Evolutionary conservation across 2,888 invertebrate species (phyloP).

Genomic region (Galerucella nymphaeae): DNA sequence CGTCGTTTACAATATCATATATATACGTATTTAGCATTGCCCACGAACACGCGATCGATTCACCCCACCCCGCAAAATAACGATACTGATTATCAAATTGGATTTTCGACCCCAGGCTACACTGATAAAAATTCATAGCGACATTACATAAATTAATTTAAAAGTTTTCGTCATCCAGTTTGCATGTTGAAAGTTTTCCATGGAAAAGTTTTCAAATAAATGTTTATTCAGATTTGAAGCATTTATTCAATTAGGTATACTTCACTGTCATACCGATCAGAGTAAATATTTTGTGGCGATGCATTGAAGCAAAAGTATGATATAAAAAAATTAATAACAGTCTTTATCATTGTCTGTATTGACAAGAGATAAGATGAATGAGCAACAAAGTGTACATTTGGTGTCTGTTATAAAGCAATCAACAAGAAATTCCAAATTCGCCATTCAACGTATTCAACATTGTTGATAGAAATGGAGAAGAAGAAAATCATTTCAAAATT

Average conservation of each 20-base stretch:
- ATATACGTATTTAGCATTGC: slow-evolving; percentile 50
- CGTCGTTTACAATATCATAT: slow-evolving; percentile 53
- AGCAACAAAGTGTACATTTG: no score
- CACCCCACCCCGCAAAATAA: slow-evolving; percentile 32
- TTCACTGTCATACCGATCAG: neutral
- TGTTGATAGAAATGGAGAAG: no score
- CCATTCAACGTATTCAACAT: no score
- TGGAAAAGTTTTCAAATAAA: neutral
- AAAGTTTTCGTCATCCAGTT: neutral
- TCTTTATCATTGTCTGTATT: neutral
- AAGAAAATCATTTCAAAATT: no score
- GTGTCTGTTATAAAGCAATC: no score
- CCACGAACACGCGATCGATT: slow-evolving; percentile 54
- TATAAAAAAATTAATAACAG: neutral
- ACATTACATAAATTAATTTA: neutral
- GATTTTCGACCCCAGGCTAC: slow-evolving; percentile 35
- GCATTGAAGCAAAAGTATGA: neutral
- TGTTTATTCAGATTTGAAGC: neutral
- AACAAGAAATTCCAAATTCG: no score
- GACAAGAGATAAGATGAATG: no score
- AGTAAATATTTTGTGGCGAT: neutral
- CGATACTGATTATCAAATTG: slow-evolving; percentile 38
- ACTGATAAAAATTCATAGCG: slow-evolving; percentile 25
- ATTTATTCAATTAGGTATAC: neutral
- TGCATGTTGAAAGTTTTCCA: neutral